Conservation (phyloP, 2,113 vertebrate species). For the Gallinago undulata region DNA sequence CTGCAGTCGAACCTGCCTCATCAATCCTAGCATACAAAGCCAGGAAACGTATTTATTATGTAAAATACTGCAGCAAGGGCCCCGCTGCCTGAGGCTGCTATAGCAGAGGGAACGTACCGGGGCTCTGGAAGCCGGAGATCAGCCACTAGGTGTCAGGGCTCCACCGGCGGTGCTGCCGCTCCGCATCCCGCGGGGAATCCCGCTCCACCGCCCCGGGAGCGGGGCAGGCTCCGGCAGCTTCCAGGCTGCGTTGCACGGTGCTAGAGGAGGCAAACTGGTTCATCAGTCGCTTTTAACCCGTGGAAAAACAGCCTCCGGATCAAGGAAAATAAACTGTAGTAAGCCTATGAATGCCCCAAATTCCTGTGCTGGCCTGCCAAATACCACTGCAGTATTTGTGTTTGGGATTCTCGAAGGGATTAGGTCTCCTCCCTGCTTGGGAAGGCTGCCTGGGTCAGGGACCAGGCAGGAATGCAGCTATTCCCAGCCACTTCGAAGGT, state of each 20-base stretch:
- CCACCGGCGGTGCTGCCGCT: neutral
- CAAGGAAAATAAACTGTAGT: neutral
- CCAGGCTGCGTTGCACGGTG: rapidly evolving
- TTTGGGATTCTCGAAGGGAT: neutral
- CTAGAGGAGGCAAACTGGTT: neutral
- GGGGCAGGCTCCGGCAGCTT: rapidly evolving
- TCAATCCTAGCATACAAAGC: neutral
- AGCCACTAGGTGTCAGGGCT: constrained; percentile 16
- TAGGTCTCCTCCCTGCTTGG: neutral
- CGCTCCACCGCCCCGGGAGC: rapidly evolving
- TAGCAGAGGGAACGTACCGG: rapidly evolving
- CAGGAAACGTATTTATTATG: rapidly evolving
- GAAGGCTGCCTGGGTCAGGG: neutral
- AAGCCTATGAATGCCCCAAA: neutral
- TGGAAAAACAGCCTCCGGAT: neutral
- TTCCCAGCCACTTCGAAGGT: neutral
- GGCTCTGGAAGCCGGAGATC: neutral
- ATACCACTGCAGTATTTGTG: neutral
- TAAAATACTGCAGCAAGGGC: neutral
- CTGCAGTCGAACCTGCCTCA: neutral
- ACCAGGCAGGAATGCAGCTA: neutral
- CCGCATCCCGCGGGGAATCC: neutral
- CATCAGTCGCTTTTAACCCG: rapidly evolving
- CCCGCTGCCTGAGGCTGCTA: neutral
- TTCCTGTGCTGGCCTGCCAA: neutral